Base-by-base conservation (phyloP, 2,797 vertebrate genomes). In the Triplophysa bombifrons region DNA sequence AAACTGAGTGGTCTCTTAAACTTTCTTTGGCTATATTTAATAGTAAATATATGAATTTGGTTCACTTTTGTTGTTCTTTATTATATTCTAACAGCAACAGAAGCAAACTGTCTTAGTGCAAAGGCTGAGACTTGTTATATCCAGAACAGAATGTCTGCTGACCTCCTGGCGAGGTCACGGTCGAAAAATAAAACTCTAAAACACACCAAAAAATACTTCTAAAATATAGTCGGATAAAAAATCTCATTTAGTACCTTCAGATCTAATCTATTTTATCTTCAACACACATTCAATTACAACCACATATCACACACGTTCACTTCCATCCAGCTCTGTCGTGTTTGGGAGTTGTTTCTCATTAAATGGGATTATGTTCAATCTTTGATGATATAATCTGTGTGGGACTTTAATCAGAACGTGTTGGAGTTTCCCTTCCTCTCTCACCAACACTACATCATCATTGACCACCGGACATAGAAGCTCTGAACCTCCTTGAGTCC, bases 401-500 rank as follows among this genome's bases (percentile, higher is more conserved):
- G 82, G 72, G 82, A 69, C 85, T 89, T 89, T 88, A 89, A 90
- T 89, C 86, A 86, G 86, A 83, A 84, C 75, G 66, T n/a, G 83
- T 74, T 75, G 79, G 81, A 85, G 38, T 76, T 74, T 14, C 72
- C 78, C 72, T 53, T 67, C 64, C 44, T 20, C 27, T 72, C 13
- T 65, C 78, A 41, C 72, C 60, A 67, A 61, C 34, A 19, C 71
- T 78, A 70, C 68, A 69, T 76, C 78, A 73, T 56, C 46, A 64
- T 72, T 67, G 17, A n/a, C 53, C 50, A 50, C 82, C 82, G 56
- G 58, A 65, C 17, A 12, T 61, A 30, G 19, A 69, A 12, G 17
- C 44, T 9, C 48, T 50, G 27, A n/a, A 69, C 65, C n/a, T 69
- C 25, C n/a, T 50, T 2, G 14, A 17, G 9, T 48, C 41, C 13